Evolutionary conservation across 2,797 vertebrate species (phyloP), one percentile per base, ranked within the genome.

Genomic region (Labroides dimidiatus): DNA sequence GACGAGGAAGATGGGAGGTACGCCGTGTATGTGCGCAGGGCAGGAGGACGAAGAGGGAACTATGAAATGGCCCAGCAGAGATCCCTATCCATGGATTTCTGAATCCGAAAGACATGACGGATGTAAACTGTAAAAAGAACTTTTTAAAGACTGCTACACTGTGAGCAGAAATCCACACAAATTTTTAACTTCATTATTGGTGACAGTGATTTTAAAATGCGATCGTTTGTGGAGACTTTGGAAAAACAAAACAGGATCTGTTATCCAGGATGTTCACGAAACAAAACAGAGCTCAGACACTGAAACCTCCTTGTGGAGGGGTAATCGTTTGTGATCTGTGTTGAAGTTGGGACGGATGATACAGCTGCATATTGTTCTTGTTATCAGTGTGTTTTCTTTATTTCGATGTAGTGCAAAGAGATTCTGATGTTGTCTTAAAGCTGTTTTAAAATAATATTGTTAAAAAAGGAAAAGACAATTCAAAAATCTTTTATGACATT

Each of bases 21-120:
- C 63, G 95, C 97, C 71, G 93, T 96, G 48, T 97, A 97, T n/a
- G 94, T 95, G 27, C 87, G 81, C 13, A 73, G 84, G 72, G 74
- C 70, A 15, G 90, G 85, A 77, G 84, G 69, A 60, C 70, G 85
- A 61, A 91, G 95, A 64, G 94, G 94, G 42, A 93, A 95, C 70
- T 95, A 66, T 71, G 82, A 91, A 64, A 93, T 96, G 69, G 94
- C 95, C 47, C 95, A 96, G 72, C 96, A 96, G 80, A 96, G 96
- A 55, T 95, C 96, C 44, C 88, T 98, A 80, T 96, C 97, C 43
- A 97, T 98, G 77, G 97, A 99, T 85, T 97, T 99, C 52, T 99
- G 80, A 93, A 54, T 51, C 37, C 0, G 57, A 45, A 53, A 62
- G 20, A 43, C n/a, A 43, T 51, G 44, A 10, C n/a, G 49, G 52